Base-by-base conservation (phyloP, 2,888 invertebrate genomes). In the Daptonema setosum region DNA sequence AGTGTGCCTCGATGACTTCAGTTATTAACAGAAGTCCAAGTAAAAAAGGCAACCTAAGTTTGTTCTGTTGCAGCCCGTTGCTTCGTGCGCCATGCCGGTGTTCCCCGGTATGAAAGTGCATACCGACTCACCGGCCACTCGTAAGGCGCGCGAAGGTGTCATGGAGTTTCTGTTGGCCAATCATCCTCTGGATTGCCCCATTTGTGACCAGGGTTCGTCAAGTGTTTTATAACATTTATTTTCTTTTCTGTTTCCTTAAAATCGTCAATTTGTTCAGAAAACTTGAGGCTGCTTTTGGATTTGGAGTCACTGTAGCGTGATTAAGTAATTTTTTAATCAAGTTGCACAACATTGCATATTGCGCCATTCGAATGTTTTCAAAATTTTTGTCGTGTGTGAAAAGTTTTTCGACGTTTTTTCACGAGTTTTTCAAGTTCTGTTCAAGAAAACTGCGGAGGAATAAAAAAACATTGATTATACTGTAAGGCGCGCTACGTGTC, bases 31-130 rank as follows among this genome's bases (percentile, higher is more conserved):
- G n/a, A n/a, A n/a, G n/a, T n/a, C n/a, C n/a, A n/a, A n/a, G n/a
- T n/a, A n/a, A n/a, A n/a, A n/a, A n/a, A n/a, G n/a, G n/a, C n/a
- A n/a, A n/a, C n/a, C 8, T 35, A 35, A 8, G 35, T 8, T 35
- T 35, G 8, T 35, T 8, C 17, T 35, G 8, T 8, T 17, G n/a
- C 45, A 80, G 78, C 95, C 95, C 0, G 86, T 91, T 0, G 97
- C 97, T 11, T 91, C 95, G 0, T 97, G 97, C 73, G 97, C 97
- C 20, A 97, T 97, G 95, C 97, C 97, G 0, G 95, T 99, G 0
- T 66, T 97, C 93, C 95, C 95, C 74, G 97, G 95, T n/a, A 78
- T 78, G 97, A 80, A 85, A 63, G 81, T 99, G 25, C 95, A 95
- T 73, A 97, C 97, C 25, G 85, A 97, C 72, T 95, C 95, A 0